phyloP scores from a whole-genome alignment of 1,140 invertebrate genomes.

The Oreohelix idahoensis region DNA sequence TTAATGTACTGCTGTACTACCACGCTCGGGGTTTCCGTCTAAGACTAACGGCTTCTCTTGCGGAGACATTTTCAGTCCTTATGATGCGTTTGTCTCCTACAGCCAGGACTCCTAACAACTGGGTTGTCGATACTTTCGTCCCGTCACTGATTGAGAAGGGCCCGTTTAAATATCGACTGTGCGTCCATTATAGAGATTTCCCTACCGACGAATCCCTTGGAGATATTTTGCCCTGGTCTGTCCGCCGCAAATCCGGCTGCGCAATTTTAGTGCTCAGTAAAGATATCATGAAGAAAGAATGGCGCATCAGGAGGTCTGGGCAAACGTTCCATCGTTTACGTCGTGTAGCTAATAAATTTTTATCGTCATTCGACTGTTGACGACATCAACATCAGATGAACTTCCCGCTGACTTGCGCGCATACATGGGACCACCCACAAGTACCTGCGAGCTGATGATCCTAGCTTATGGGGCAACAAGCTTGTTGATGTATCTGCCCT shows the following conservation, averaged over 20 bases:
- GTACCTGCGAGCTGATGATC: constrained; percentile 78
- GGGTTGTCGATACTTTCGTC: constrained; percentile 87
- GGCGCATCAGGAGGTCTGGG: constrained; percentile 80
- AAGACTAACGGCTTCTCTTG: constrained; percentile 35
- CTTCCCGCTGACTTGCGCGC: constrained; percentile 74
- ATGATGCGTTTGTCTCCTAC: constrained; percentile 94
- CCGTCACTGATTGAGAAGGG: constrained; percentile 88
- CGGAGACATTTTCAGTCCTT: constrained; percentile 35
- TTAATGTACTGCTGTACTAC: constrained; percentile 43
- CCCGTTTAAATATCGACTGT: constrained; percentile 89
- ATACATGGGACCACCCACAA: constrained; percentile 79
- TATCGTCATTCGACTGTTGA: constrained; percentile 87
- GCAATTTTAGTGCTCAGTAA: constrained; percentile 79
- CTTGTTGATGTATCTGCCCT: constrained; percentile 88
- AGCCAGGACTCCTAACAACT: constrained; percentile 92
- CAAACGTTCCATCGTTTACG: constrained; percentile 90
- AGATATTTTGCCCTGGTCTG: constrained; percentile 78
- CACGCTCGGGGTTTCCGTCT: constrained; percentile 36
- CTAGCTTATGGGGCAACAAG: constrained; percentile 95
- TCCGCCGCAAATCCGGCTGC: constrained; percentile 77
- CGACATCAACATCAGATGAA: constrained; percentile 74
- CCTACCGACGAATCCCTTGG: constrained; percentile 83
- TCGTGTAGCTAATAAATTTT: constrained; percentile 87
- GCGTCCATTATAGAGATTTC: constrained; percentile 91
- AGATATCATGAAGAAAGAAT: constrained; percentile 79